phyloP scores from a whole-genome alignment of 2,113 vertebrate genomes.

The Megalops atlanticus region DNA sequence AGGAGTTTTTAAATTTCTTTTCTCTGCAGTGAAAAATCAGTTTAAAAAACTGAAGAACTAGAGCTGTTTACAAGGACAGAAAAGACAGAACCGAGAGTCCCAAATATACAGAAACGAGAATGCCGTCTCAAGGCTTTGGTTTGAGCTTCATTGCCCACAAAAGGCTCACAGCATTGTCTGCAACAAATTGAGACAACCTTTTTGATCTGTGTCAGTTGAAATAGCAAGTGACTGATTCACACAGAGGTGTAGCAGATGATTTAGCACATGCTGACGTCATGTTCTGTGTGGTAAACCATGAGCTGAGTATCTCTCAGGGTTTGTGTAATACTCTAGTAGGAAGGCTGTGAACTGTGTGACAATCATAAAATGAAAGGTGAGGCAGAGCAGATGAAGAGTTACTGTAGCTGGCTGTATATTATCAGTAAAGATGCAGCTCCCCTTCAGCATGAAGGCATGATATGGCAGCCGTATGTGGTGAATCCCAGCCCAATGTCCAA shows the following conservation, averaged over 20 bases:
- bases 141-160: neutral
- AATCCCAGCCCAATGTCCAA: neutral
- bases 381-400: too few relatives aligned
- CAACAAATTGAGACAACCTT: neutral
- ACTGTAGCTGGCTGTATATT: neutral
- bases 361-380: neutral
- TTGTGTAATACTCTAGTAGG: neutral
- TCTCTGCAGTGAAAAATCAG: neutral
- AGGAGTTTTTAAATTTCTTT: neutral
- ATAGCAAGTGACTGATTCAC: conserved; percentile 7
- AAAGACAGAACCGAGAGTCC: neutral
- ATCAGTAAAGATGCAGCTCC: neutral
- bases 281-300: neutral
- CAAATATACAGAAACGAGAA: neutral
- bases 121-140: neutral
- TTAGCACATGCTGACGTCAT: neutral
- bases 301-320: neutral
- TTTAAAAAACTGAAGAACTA: neutral
- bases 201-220: neutral
- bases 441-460: neutral
- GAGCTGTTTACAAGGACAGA: neutral
- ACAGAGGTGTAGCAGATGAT: neutral
- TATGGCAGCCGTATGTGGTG: neutral
- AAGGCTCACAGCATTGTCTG: neutral
- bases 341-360: neutral